Base-by-base conservation (phyloP, 2,797 vertebrate genomes). In the Melopsittacus undulatus region DNA sequence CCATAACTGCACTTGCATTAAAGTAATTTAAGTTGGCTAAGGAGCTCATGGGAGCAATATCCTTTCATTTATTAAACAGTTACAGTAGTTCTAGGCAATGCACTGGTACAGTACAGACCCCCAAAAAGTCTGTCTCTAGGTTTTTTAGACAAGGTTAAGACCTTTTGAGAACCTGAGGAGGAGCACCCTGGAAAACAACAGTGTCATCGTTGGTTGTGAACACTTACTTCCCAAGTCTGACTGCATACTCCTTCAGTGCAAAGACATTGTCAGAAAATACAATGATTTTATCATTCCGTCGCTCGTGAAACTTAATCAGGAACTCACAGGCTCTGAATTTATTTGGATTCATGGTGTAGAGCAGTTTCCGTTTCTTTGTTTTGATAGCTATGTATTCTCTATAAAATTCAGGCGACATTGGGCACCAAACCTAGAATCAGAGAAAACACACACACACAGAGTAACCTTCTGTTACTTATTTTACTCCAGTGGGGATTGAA, bases 321-420 rank as follows among this genome's bases (percentile, higher is more conserved):
- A 99, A 99, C 98, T 99, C 99, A 97, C 99, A 99, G 56, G 99
- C 99, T 38, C 99, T 98, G 97, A 99, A 99, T 97, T 99, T 99
- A 86, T 99, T 99, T 84, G 99, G 99, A 97, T 99, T 99, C 99
- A 99, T 99, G 14, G 99, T 99, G 66, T 99, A 99, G 10, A 99
- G 96, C 95, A 99, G 97, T 94, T 99, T 99, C 36, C 99, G 98
- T 68, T 99, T 99, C 98, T 99, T 99, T 2, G 99, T 99, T 97
- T 99, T 99, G 85, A 99, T 99, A 74, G 99, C 99, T 83, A 99
- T 98, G 2, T 99, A 99, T 90, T 99, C 99, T 91, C 99, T 98
- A 93, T 99, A 99, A 96, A 99, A 99, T 97, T 99, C 99, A 21
- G 99, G 99, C 63, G 99, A 99, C 99, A 99, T 99, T 0, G 99